These are phyloP conservation scores for Tyto alba DNA, from an alignment of 2,113 vertebrate species.

Conservation along the genomic window DNA sequence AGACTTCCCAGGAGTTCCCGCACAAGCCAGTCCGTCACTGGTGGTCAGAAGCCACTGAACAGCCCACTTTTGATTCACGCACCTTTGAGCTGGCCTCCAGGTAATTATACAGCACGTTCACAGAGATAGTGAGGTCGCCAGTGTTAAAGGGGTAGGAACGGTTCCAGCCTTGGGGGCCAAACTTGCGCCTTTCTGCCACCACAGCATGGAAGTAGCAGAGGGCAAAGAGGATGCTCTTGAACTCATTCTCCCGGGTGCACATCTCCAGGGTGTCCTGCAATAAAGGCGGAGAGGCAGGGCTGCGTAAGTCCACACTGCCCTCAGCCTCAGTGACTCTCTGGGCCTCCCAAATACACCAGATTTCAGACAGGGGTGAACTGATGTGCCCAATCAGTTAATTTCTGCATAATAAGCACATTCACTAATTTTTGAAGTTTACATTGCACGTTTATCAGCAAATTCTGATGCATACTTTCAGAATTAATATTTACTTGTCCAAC, in stretches of 20 bases:
- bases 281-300: not conserved
- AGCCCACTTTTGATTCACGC: not conserved
- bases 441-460: not conserved
- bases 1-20: not conserved
- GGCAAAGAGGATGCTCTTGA: conserved; percentile 90
- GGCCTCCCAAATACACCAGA: accelerated
- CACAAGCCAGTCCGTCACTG: not conserved
- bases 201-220: conserved; percentile 96
- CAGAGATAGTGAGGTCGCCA: conserved; percentile 92
- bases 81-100: conserved; percentile 92
- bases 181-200: conserved; percentile 89
- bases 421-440: not conserved
- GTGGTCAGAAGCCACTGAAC: not conserved
- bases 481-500: not conserved
- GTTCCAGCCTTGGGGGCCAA: conserved; percentile 96
- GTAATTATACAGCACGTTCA: conserved; percentile 90
- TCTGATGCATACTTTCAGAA: not conserved
- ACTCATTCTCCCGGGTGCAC: conserved; percentile 88
- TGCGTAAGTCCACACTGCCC: not conserved
- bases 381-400: not conserved
- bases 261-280: conserved; percentile 91
- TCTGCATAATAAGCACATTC: not conserved
- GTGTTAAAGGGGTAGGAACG: conserved; percentile 88
- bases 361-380: not conserved
- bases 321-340: accelerated